Conservation (phyloP, 2,888 invertebrate genomes). For the Hermodice carunculata region DNA sequence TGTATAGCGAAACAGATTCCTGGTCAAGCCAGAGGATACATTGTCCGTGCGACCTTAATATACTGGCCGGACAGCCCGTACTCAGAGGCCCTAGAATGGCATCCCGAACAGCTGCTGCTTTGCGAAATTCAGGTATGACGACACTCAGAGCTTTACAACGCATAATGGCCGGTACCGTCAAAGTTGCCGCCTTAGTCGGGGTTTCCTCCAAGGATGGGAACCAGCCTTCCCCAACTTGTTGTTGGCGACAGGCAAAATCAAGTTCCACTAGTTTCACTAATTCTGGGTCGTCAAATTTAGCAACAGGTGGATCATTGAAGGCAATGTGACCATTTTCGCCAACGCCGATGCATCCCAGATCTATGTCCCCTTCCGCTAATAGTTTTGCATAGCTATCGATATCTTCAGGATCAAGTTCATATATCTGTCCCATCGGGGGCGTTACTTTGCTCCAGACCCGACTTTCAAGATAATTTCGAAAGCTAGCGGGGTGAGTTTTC, state of each 20-base stretch:
- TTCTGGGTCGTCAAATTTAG: not conserved
- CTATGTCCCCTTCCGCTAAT: not conserved
- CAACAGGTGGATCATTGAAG: constrained; percentile 4
- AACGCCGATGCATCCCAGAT: not conserved
- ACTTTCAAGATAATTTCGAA: not conserved
- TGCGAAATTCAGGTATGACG: not conserved
- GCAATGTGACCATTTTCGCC: constrained; percentile 6
- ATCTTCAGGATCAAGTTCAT: not conserved
- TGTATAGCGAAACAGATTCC: not conserved
- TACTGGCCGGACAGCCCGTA: constrained; percentile 3
- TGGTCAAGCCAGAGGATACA: not conserved
- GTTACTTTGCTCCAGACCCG: not conserved
- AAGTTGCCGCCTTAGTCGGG: not conserved
- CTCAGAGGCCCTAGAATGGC: not conserved
- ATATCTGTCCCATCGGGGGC: not conserved
- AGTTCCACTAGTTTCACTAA: not conserved
- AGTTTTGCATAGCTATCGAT: not conserved
- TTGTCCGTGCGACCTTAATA: not conserved
- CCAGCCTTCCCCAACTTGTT: constrained; percentile 5
- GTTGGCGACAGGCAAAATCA: not conserved
- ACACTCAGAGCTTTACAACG: not conserved
- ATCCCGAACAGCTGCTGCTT: not conserved
- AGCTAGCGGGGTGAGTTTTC: not conserved
- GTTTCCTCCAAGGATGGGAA: not conserved
- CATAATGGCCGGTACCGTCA: not conserved